These are phyloP conservation scores for Serripes groenlandicus DNA, from an alignment of 2,888 invertebrate genomes.

Conservation along the genomic window DNA sequence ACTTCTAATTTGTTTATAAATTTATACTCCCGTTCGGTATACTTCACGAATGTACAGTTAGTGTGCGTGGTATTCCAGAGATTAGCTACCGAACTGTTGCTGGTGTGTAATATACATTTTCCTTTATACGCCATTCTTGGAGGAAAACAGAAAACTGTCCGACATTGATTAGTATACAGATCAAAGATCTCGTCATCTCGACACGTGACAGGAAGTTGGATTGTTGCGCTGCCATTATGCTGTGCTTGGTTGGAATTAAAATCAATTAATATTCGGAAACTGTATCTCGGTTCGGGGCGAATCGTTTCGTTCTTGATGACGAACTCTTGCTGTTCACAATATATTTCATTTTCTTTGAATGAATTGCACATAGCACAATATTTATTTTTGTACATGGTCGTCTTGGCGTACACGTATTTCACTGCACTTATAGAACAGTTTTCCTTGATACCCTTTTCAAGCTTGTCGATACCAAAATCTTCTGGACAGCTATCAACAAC, in stretches of 20 bases:
- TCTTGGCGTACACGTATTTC: slow-evolving; percentile 22
- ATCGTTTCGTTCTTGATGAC: not conserved
- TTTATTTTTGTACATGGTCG: slow-evolving; percentile 67
- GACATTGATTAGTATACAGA: slow-evolving; percentile 57
- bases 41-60: slow-evolving; percentile 29
- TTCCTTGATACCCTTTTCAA: not conserved
- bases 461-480: not conserved
- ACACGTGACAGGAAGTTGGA: slow-evolving; percentile 32
- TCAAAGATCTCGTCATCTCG: slow-evolving; percentile 63
- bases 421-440: not conserved
- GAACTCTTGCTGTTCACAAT: slow-evolving; percentile 16
- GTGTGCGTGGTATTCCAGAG: not conserved
- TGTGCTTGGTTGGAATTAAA: slow-evolving; percentile 22
- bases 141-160: slow-evolving; percentile 49
- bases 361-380: slow-evolving; percentile 78
- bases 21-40: slow-evolving; percentile 26
- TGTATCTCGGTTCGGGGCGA: slow-evolving; percentile 15
- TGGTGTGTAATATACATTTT: slow-evolving; percentile 23
- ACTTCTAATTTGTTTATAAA: slow-evolving; percentile 34
- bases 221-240: not conserved
- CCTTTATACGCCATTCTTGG: slow-evolving; percentile 24
- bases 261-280: slow-evolving; percentile 42
- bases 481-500: slow-evolving; percentile 20
- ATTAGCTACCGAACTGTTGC: not conserved
- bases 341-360: not conserved